phyloP scores from a whole-genome alignment of 2,797 vertebrate species.

The Epinephelus coioides region DNA sequence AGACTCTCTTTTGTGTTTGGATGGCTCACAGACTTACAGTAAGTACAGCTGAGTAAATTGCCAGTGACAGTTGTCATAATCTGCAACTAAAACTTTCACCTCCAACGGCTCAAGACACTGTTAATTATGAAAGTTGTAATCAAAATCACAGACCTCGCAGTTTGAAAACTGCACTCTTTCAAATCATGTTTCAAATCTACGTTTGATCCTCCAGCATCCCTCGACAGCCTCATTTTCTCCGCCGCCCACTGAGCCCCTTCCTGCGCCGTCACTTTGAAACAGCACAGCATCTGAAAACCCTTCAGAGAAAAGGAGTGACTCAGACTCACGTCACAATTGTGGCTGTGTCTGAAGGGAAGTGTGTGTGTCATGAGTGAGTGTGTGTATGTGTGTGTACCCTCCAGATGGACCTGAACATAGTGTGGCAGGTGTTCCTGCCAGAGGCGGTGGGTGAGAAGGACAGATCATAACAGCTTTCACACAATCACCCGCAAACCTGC shows the following conservation, averaged over 20 bases:
- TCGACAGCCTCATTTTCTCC: neutral
- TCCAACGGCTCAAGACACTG: neutral
- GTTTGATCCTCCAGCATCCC: neutral
- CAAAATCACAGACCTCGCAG: neutral
- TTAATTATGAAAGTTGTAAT: slow-evolving; percentile 7
- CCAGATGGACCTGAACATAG: slow-evolving; percentile 54
- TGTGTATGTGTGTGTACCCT: slow-evolving; percentile 14
- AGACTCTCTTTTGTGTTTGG: neutral
- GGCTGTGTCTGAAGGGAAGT: slow-evolving; percentile 3
- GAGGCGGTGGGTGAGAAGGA: slow-evolving; percentile 54
- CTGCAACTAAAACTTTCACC: neutral
- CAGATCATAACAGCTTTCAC: slow-evolving; percentile 50
- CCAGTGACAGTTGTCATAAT: neutral
- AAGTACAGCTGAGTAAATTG: neutral
- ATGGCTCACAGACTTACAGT: neutral
- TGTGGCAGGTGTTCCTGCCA: slow-evolving; percentile 58
- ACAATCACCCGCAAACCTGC: slow-evolving; percentile 50
- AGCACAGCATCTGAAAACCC: neutral
- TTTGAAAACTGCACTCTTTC: neutral
- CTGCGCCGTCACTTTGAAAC: slow-evolving; percentile 16
- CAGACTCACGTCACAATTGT: slow-evolving; percentile 6
- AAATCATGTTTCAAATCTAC: neutral
- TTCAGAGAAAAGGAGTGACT: slow-evolving; percentile 22
- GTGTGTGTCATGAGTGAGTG: slow-evolving; percentile 5
- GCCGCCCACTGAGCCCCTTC: neutral